These are phyloP conservation scores for Psilopsiagon aymara DNA, from an alignment of 2,113 vertebrate genomes.

Conservation along the genomic window DNA sequence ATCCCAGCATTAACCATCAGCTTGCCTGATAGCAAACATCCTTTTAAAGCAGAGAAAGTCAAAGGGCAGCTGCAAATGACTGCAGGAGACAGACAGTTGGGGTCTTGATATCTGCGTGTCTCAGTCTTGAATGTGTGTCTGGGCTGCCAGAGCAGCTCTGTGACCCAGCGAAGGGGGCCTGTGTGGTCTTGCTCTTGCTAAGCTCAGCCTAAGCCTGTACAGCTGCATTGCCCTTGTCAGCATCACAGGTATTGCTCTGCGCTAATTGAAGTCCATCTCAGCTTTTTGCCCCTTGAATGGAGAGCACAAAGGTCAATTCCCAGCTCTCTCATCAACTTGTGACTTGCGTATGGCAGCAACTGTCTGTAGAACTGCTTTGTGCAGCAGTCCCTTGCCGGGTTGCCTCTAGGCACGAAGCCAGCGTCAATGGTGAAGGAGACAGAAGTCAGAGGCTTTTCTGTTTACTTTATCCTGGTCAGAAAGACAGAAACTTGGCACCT, in stretches of 20 bases:
- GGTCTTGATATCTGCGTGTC: neutral
- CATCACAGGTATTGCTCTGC: neutral
- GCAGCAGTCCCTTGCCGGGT: neutral
- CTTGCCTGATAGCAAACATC: neutral
- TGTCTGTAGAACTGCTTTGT: neutral
- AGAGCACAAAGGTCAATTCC: neutral
- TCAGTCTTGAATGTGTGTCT: neutral
- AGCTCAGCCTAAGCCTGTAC: fast-evolving
- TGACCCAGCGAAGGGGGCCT: neutral
- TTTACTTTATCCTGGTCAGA: neutral
- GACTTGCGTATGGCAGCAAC: neutral
- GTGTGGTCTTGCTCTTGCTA: neutral
- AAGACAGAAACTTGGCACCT: neutral
- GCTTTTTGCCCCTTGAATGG: neutral
- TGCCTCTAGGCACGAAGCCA: neutral
- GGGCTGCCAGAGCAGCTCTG: neutral
- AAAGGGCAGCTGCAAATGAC: neutral
- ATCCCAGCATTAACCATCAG: neutral
- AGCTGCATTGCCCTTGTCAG: neutral
- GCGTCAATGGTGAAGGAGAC: neutral
- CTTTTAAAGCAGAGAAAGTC: neutral
- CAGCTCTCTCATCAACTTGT: neutral
- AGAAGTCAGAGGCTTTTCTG: neutral
- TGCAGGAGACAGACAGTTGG: neutral
- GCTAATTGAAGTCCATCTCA: neutral